These are phyloP conservation scores for Axea sp. DNA, from an alignment of 2,888 invertebrate genomes.

Conservation along the genomic window DNA sequence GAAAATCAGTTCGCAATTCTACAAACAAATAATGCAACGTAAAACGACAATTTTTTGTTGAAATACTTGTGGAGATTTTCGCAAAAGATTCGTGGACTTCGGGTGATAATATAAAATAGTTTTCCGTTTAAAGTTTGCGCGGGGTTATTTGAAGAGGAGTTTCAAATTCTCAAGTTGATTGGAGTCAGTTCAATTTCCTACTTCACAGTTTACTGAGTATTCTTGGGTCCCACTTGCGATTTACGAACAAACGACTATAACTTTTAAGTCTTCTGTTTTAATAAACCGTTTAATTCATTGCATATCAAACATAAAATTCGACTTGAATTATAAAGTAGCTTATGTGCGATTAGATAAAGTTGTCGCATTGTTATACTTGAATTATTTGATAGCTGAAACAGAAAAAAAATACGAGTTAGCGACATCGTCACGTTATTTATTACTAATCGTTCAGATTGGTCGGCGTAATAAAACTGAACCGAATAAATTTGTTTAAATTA, in stretches of 20 bases:
- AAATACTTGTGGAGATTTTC: too few relatives aligned
- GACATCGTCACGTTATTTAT: too few relatives aligned
- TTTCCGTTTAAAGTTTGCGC: slow-evolving; percentile 41
- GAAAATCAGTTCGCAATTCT: too few relatives aligned
- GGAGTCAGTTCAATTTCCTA: slow-evolving; percentile 55
- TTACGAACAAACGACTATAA: slow-evolving; percentile 47
- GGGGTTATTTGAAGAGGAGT: slow-evolving; percentile 44
- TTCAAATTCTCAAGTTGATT: slow-evolving; percentile 51
- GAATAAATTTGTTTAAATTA: too few relatives aligned
- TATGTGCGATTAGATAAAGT: slow-evolving; percentile 22
- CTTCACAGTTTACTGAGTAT: slow-evolving; percentile 46
- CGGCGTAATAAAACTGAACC: too few relatives aligned
- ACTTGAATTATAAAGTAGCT: slow-evolving; percentile 33
- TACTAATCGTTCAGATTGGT: too few relatives aligned
- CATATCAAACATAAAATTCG: slow-evolving; percentile 47
- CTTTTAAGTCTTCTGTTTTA: slow-evolving; percentile 51
- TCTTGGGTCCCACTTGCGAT: slow-evolving; percentile 51
- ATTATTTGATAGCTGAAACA: too few relatives aligned
- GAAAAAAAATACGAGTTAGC: too few relatives aligned
- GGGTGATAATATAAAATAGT: slow-evolving; percentile 39
- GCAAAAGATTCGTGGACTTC: slow-evolving; percentile 11
- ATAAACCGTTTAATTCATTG: slow-evolving; percentile 55
- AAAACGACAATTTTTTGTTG: too few relatives aligned
- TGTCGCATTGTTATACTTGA: background rate
- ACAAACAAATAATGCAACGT: too few relatives aligned